Base-by-base conservation (phyloP, 1,140 invertebrate species). In the Stratiolaelaps scimitus region DNA sequence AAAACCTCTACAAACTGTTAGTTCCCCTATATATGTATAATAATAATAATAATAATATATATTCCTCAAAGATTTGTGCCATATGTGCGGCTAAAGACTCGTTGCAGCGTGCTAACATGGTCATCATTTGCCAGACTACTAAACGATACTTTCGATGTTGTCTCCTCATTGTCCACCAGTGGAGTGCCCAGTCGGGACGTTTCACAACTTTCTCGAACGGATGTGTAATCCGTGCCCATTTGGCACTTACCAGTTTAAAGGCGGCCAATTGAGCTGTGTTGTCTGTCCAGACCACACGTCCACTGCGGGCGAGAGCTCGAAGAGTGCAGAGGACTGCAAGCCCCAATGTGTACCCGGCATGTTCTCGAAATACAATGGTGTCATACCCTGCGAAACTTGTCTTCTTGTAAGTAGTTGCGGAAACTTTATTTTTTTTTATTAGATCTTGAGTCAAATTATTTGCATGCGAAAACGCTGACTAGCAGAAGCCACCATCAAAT, bases 111-210 rank as follows among this genome's bases (percentile, higher is more conserved):
- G n/a, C n/a, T n/a, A n/a, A n/a, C n/a, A n/a, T n/a, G n/a, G n/a
- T n/a, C n/a, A n/a, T n/a, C n/a, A n/a, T n/a, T n/a, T n/a, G n/a
- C n/a, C n/a, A n/a, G n/a, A n/a, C n/a, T n/a, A n/a, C n/a, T n/a
- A n/a, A n/a, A n/a, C n/a, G n/a, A n/a, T n/a, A n/a, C n/a, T n/a
- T n/a, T n/a, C n/a, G n/a, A n/a, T n/a, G n/a, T n/a, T n/a, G n/a
- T n/a, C 34, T 40, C 5, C 34, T 40, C 28, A 70, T 73, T n/a
- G n/a, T n/a, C n/a, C n/a, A n/a, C 23, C 69, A 82, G 83, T 84
- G 10, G 80, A 80, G 70, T 86, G 84, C 72, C 82, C 83, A 4
- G 72, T 77, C 69, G 84, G 84, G 23, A 83, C 82, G n/a, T 84
- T 81, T 71, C 82, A 80, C 70, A 81, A 84, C 73, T 72, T 75